A percentile compares a stretch with the other conserved stretches of the same genome.
These are phyloP conservation scores for Paedocypris sp. DNA, from an alignment of 2,113 vertebrate genomes.

Conservation along the genomic window DNA sequence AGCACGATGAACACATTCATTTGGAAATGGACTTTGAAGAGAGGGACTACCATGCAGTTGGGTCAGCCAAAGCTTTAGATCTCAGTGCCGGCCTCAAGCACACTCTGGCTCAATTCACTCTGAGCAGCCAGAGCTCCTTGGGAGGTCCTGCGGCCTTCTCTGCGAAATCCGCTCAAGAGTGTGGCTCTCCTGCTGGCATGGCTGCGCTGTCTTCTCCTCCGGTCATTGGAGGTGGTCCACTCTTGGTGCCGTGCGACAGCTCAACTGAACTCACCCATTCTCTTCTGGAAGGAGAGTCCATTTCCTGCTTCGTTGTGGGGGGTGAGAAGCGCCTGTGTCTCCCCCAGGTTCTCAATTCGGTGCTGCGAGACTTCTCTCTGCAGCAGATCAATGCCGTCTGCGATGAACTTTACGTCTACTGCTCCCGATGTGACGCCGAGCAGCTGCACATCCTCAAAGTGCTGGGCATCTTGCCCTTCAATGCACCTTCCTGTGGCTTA, in stretches of 20 bases:
- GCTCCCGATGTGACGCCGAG: slow-evolving; percentile 86
- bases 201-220: slow-evolving; percentile 83
- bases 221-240: slow-evolving; percentile 77
- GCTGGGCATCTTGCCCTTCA: slow-evolving; percentile 92
- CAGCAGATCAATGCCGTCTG: slow-evolving; percentile 97
- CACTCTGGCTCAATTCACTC: slow-evolving; percentile 91
- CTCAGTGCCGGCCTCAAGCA: slow-evolving; percentile 94
- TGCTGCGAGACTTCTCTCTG: slow-evolving; percentile 89
- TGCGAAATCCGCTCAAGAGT: slow-evolving; percentile 79
- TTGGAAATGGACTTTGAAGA: slow-evolving; percentile 53
- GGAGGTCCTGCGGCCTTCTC: slow-evolving; percentile 95
- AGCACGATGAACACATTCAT: slow-evolving; percentile 71
- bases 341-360: slow-evolving; percentile 93
- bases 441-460: slow-evolving; percentile 96
- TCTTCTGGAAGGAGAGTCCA: slow-evolving; percentile 84
- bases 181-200: slow-evolving; percentile 62
- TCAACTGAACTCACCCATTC: slow-evolving; percentile 95
- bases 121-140: slow-evolving; percentile 93
- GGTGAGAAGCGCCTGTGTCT: slow-evolving; percentile 95
- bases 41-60: slow-evolving; percentile 51
- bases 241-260: slow-evolving; percentile 91
- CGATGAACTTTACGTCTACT: slow-evolving; percentile 93
- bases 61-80: slow-evolving; percentile 72
- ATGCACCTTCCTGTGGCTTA: slow-evolving; percentile 90
- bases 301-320: slow-evolving; percentile 93